Conservation (phyloP, 2,797 vertebrate genomes). For the Molossus alvarezi region DNA sequence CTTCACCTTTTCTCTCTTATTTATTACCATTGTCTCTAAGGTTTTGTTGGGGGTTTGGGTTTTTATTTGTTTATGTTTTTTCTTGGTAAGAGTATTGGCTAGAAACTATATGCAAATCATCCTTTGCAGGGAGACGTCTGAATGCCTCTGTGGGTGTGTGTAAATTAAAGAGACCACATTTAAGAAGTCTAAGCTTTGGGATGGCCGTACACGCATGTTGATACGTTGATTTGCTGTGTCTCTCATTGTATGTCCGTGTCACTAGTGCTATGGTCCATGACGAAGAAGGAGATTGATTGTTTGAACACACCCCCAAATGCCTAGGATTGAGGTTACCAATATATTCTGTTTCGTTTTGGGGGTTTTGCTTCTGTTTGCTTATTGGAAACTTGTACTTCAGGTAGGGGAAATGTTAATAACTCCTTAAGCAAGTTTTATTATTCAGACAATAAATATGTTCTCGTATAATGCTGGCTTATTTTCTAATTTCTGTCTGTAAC, state of each 20-base stretch:
- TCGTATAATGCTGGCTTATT: constrained; percentile 65
- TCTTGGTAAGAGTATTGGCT: not conserved
- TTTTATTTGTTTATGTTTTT: not conserved
- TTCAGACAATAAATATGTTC: constrained; percentile 82
- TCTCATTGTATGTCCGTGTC: not conserved
- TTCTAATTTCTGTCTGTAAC: constrained; percentile 79
- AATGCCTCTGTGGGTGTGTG: not conserved
- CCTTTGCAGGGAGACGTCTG: not conserved
- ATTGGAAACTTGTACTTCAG: constrained; percentile 70
- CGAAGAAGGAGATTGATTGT: not conserved
- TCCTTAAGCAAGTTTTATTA: constrained; percentile 78
- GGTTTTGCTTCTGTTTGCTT: constrained; percentile 66
- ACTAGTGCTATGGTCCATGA: not conserved
- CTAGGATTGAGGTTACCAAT: constrained; percentile 41
- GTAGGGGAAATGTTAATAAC: constrained; percentile 38
- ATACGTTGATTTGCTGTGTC: not conserved
- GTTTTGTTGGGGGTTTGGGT: not conserved
- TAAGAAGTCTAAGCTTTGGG: not conserved
- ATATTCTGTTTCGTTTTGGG: constrained; percentile 55
- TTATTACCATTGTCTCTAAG: constrained; percentile 81
- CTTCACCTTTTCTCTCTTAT: constrained; percentile 75
- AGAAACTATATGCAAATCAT: not conserved
- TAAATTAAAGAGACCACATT: not conserved
- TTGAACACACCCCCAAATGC: not conserved
- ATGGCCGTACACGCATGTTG: not conserved